Conservation (phyloP, 2,797 vertebrate genomes). For the Sebastes glaucus region DNA sequence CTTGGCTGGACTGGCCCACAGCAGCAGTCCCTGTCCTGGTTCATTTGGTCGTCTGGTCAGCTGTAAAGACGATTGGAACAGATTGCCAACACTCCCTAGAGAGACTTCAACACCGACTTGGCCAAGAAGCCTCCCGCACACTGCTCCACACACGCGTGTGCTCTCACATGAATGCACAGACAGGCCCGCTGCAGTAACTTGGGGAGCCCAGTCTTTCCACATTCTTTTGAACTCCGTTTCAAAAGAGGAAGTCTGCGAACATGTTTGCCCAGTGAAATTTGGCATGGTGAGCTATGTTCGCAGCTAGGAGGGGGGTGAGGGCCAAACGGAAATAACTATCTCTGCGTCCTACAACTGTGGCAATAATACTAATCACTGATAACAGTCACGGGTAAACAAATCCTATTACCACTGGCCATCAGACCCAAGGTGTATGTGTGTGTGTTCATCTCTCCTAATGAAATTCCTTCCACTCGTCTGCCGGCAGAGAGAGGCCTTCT, state of each 20-base stretch:
- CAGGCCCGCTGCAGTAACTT: conserved; percentile 65
- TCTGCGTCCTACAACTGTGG: conserved; percentile 46
- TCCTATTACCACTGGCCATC: conserved; percentile 65
- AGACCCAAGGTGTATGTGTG: conserved; percentile 62
- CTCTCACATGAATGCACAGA: conserved; percentile 75
- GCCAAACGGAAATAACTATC: conserved; percentile 53
- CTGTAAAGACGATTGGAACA: conserved; percentile 84
- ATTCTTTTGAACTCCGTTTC: conserved; percentile 69
- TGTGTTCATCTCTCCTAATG: conserved; percentile 68
- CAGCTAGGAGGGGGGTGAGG: conserved; percentile 23
- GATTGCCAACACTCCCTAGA: conserved; percentile 83
- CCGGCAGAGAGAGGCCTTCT: conserved; percentile 75
- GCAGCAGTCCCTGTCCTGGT: conserved; percentile 81
- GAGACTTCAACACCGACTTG: conserved; percentile 80
- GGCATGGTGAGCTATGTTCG: conserved; percentile 55
- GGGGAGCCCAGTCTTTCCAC: conserved; percentile 76
- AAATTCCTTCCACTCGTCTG: conserved; percentile 75
- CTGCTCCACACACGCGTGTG: conserved; percentile 67
- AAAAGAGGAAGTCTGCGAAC: conserved; percentile 66
- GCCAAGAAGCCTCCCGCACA: conserved; percentile 78
- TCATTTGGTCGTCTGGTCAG: conserved; percentile 83
- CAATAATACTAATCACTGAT: conserved; percentile 61
- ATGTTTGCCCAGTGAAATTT: conserved; percentile 62
- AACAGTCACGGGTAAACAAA: conserved; percentile 75
- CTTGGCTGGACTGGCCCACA: conserved; percentile 78